Evolutionary conservation across 2,113 vertebrate genomes (phyloP).

Genomic region (Acrocephalus arundinaceus): DNA sequence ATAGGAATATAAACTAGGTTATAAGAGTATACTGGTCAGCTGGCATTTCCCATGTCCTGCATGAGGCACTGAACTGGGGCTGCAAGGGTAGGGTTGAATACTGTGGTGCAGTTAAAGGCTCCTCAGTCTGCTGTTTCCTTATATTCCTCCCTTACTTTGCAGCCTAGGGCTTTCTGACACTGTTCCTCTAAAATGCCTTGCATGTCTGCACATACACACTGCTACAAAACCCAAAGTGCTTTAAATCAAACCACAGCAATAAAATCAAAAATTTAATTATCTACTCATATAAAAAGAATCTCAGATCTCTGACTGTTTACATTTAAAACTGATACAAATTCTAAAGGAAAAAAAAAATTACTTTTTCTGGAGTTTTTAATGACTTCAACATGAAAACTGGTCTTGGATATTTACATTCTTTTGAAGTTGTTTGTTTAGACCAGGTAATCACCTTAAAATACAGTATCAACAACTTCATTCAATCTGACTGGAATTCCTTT

Average conservation of each 20-base stretch:
- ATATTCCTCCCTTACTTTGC: background rate
- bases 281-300: background rate
- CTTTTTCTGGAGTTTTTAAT: background rate
- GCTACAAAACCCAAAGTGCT: background rate
- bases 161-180: background rate
- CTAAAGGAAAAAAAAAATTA: background rate
- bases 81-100: fast-evolving
- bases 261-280: background rate
- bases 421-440: background rate
- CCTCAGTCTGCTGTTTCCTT: background rate
- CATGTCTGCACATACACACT: background rate
- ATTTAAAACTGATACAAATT: background rate
- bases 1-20: background rate
- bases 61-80: background rate
- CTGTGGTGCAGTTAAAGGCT: background rate
- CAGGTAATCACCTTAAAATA: background rate
- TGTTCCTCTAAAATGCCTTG: background rate
- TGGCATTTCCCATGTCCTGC: background rate
- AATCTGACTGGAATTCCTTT: background rate
- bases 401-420: background rate
- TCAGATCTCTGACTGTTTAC: background rate
- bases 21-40: background rate
- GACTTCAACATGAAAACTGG: background rate
- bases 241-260: background rate
- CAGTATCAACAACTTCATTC: background rate